Conservation (phyloP, 2,113 vertebrate species). For the Okapia johnstoni region DNA sequence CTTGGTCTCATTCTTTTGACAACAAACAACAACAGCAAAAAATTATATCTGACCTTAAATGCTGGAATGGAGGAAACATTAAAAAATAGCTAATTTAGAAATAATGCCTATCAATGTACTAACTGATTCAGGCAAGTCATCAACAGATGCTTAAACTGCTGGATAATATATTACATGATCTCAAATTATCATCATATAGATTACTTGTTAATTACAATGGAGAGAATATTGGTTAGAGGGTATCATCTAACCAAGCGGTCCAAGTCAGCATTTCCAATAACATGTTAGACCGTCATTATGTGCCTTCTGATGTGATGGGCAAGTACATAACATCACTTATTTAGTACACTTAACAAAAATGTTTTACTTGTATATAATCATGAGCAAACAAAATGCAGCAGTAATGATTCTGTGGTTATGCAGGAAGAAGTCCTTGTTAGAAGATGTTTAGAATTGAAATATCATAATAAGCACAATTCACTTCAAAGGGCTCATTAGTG, state of each 20-base stretch:
- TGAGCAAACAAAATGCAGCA: not conserved
- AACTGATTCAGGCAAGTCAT: slow-evolving; percentile 15
- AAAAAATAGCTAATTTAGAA: slow-evolving; percentile 39
- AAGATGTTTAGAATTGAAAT: not conserved
- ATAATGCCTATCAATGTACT: not conserved
- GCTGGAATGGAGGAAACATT: not conserved
- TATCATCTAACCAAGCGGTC: not conserved
- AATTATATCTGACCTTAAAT: slow-evolving; percentile 29
- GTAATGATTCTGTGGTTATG: not conserved
- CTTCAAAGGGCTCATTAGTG: not conserved
- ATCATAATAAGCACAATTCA: not conserved
- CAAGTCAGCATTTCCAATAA: not conserved
- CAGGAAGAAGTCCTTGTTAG: not conserved
- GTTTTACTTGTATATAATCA: not conserved
- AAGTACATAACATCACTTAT: not conserved
- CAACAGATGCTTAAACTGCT: not conserved
- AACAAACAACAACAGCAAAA: slow-evolving; percentile 40
- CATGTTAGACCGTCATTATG: not conserved
- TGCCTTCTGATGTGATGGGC: not conserved
- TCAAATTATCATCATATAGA: not conserved
- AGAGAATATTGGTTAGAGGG: not conserved
- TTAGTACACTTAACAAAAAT: not conserved
- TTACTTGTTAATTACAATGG: not conserved
- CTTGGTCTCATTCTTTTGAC: slow-evolving; percentile 43
- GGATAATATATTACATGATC: not conserved